Evolutionary conservation across 2,888 invertebrate genomes (phyloP), one percentile per base, ranked within the genome.

Genomic region (Lasioglossum leucozonium): DNA sequence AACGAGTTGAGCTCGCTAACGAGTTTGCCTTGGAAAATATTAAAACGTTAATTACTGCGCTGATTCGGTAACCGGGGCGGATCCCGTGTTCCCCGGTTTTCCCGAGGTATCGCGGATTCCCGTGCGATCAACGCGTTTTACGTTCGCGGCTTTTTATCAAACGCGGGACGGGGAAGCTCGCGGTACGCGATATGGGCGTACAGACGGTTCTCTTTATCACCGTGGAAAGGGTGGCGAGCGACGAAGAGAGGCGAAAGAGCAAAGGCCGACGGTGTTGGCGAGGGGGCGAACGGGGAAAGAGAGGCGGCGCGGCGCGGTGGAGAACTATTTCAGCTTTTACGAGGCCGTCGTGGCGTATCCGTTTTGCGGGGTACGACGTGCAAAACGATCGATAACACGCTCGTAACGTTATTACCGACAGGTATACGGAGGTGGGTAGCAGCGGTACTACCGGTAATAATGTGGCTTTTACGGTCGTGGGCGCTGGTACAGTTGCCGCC

Each of bases 341-440:
- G 90, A 90, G 88, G 87, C 89, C 91, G 87, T 88, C 88, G 91
- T 87, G 87, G 91, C 88, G 89, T 92, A 91, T 92, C 91, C 91
- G 91, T 91, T 92, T 92, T 92, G 91, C 89, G 89, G 88, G 90
- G 88, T 92, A 91, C 91, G 91, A 91, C 89, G 92, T 91, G 92
- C 92, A 90, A 92, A 92, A 89, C 93, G 93, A 93, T 93, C 93
- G 93, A 93, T 93, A 93, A 92, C 92, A 91, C 82, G 89, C 91
- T 91, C 91, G 91, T 93, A 93, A 93, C 93, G 91, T 92, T 93
- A 93, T 93, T 93, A 93, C 91, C 92, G 91, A 90, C 91, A 89
- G 90, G 90, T 91, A 91, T 91, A 91, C 88, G 91, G 82, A 87
- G 88, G 89, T 85, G 88, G 88, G 90, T 90, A 88, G 84, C 82